Evolutionary conservation across 2,113 vertebrate species (phyloP), one percentile per base, ranked within the genome.

Genomic region (Telmatochromis sp.): DNA sequence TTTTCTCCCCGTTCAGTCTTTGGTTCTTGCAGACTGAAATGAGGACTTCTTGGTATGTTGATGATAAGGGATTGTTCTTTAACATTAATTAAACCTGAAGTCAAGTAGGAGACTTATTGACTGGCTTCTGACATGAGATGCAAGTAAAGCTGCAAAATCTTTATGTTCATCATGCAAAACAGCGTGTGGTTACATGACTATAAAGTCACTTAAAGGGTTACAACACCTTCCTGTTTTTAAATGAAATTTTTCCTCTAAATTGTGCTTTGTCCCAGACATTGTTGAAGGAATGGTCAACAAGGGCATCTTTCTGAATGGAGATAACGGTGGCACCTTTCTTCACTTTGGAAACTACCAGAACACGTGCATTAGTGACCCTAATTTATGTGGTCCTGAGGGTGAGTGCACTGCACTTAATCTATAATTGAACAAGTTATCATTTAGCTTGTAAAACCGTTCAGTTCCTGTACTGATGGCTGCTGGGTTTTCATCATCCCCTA

Each of bases 211-310:
- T 65, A 13, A 73, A 12, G 2, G 23, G 17, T 31, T 47, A 5
- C 26, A 47, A 31, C 6, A 54, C 23, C n/a, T 58, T 21, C 3
- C 4, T 9, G 31, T 21, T 47, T 28, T 7, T 2, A 80, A 91
- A 7, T 86, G 37, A 31, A 88, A 21, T 4, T 33, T 12, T 19
- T 1, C 73, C 57, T 82, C 63, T 88, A 79, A 19, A 88, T 88
- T 89, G 86, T 86, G 37, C 45, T 88, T 12, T 28, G 50, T 82
- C 90, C 35, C 86, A 99, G 98, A 99, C 80, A 97, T 99, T 83
- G 96, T 99, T 65, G 98, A 99, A 94, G 98, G 98, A 50, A 98
- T 99, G 92, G 97, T 98, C 71, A 98, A 97, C 94, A 98, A 97
- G 82, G 98, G 97, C 13, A 97, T 99, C 86, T 99, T 97, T 1